Percentiles rank a stretch among this genome's conserved stretches.
These are phyloP conservation scores for Charina bottae DNA, from an alignment of 2,113 vertebrate species.

Conservation along the genomic window DNA sequence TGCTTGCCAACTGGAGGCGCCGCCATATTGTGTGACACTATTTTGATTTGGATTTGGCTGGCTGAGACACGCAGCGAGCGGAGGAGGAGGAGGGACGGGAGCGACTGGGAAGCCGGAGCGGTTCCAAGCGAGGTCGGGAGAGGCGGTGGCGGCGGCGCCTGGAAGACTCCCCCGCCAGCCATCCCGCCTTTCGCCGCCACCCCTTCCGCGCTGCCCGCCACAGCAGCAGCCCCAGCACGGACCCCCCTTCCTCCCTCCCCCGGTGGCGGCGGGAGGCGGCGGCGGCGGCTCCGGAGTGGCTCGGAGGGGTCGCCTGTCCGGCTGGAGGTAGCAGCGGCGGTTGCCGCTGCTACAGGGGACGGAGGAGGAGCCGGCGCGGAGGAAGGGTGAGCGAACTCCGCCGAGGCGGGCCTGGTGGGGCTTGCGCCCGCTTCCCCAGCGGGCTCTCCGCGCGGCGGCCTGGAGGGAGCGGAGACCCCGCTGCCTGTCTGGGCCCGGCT, in stretches of 20 bases:
- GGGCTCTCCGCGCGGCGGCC: slow-evolving; percentile 30
- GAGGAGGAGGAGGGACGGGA: neutral
- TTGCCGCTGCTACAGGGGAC: slow-evolving; percentile 51
- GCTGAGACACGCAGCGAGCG: neutral
- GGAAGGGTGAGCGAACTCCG: slow-evolving; percentile 54
- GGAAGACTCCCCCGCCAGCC: slow-evolving; percentile 44
- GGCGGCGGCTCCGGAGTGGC: slow-evolving; percentile 57
- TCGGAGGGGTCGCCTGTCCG: slow-evolving; percentile 73
- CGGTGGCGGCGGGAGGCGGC: slow-evolving; percentile 78
- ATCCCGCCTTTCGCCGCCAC: slow-evolving; percentile 34
- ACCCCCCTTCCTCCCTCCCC: slow-evolving; percentile 51
- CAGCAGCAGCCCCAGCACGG: slow-evolving; percentile 66
- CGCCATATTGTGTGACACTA: neutral
- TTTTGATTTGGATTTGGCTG: neutral
- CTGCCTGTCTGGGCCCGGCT: neutral
- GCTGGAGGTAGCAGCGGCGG: slow-evolving; percentile 62
- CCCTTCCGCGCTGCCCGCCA: slow-evolving; percentile 69
- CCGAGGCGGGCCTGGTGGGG: slow-evolving; percentile 46
- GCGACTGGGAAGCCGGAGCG: neutral
- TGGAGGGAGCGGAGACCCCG: neutral
- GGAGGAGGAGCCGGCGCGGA: slow-evolving; percentile 59
- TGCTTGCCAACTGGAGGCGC: neutral
- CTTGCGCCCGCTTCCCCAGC: neutral
- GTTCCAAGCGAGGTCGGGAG: neutral
- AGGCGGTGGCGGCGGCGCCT: slow-evolving; percentile 46